These are phyloP conservation scores for Rhynchonycteris naso DNA, from an alignment of 2,797 vertebrate species.

Conservation along the genomic window DNA sequence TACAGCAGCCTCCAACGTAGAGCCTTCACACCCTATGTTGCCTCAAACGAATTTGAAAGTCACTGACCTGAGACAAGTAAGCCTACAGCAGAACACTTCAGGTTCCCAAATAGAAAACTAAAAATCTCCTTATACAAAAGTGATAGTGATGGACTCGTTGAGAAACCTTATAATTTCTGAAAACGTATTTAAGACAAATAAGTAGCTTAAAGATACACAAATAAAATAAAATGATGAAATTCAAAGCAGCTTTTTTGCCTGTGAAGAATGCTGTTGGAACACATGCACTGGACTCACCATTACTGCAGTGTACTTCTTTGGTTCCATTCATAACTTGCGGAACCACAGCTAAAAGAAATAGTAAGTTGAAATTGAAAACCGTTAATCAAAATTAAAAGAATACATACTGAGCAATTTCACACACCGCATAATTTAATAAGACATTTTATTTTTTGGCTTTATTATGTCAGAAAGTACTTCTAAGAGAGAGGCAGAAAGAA, in stretches of 20 bases:
- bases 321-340: constrained; percentile 67
- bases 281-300: constrained; percentile 83
- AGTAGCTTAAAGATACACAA: background rate
- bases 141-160: background rate
- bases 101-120: background rate
- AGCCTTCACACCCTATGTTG: background rate
- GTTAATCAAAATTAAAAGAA: constrained; percentile 20
- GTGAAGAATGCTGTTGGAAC: background rate
- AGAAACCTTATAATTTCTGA: background rate
- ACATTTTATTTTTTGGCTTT: constrained; percentile 26
- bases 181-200: background rate
- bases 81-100: background rate
- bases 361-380: constrained; percentile 39
- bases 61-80: background rate
- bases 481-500: background rate
- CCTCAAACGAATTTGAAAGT: constrained; percentile 3
- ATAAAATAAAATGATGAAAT: background rate
- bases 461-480: background rate
- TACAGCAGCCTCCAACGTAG: background rate
- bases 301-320: constrained; percentile 81
- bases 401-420: background rate
- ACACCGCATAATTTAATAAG: background rate
- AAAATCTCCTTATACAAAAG: background rate
- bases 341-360: constrained; percentile 73
- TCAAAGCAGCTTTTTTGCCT: background rate